A percentile compares a stretch with the other conserved stretches of the same genome.
These are phyloP conservation scores for Asbolus verrucosus DNA, from an alignment of 1,140 invertebrate genomes.

Conservation along the genomic window DNA sequence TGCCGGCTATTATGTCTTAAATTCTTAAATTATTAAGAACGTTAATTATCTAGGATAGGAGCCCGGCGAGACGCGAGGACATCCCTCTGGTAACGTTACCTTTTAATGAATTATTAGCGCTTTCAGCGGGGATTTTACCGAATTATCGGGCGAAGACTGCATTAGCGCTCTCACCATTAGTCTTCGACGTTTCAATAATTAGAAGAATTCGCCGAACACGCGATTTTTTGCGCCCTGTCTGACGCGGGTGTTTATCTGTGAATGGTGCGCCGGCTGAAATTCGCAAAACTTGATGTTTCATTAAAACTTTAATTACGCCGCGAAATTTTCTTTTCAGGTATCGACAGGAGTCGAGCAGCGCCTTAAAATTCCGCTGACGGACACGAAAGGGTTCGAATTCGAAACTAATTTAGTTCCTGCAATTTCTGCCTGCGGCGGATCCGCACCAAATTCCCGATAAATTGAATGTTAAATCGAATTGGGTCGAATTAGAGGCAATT, in stretches of 20 bases:
- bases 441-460: constrained; percentile 24
- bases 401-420: constrained; percentile 23
- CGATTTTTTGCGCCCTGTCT: too few relatives aligned
- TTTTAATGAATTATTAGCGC: constrained; percentile 24
- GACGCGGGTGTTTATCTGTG: constrained; percentile 24
- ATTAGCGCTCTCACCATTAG: constrained; percentile 22
- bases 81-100: constrained; percentile 4
- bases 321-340: constrained; percentile 19
- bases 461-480: constrained; percentile 51
- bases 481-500: constrained; percentile 58
- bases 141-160: constrained; percentile 28
- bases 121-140: constrained; percentile 18
- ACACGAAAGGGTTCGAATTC: constrained; percentile 13
- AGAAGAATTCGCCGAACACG: too few relatives aligned
- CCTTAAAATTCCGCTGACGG: too few relatives aligned
- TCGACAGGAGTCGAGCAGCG: too few relatives aligned
- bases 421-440: constrained; percentile 1
- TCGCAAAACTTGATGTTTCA: constrained; percentile 37
- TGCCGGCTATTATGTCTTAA: constrained; percentile 40
- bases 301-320: constrained; percentile 31
- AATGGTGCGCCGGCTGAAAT: constrained; percentile 23
- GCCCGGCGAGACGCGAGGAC: constrained; percentile 6
- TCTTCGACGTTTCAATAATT: constrained; percentile 29
- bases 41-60: constrained; percentile 37
- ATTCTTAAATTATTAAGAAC: constrained; percentile 43